Conservation (phyloP, 2,888 invertebrate genomes). For the Orthosia gothica region DNA sequence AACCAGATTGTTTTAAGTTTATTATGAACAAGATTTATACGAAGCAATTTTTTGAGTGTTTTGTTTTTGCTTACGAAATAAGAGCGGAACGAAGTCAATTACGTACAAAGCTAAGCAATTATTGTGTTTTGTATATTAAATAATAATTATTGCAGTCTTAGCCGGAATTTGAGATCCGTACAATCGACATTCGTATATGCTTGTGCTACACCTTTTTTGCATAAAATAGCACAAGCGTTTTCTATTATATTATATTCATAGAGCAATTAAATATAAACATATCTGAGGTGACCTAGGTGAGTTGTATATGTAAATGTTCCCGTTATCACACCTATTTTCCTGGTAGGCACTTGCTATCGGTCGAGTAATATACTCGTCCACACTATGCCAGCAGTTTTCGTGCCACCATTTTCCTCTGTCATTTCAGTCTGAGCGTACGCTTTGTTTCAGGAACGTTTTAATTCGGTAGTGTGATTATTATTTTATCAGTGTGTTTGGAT, state of each 20-base stretch:
- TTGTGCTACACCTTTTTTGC: constrained; percentile 16
- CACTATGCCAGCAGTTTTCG: constrained; percentile 75
- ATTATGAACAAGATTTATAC: constrained; percentile 55
- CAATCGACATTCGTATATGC: background rate
- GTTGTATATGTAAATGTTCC: constrained; percentile 74
- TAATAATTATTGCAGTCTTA: constrained; percentile 33
- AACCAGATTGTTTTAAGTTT: constrained; percentile 61
- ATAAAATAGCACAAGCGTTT: background rate
- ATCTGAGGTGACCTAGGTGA: constrained; percentile 47
- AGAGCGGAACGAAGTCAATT: constrained; percentile 41
- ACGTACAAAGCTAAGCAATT: constrained; percentile 43
- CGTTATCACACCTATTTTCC: constrained; percentile 86
- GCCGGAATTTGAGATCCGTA: constrained; percentile 41
- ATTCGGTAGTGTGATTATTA: constrained; percentile 65
- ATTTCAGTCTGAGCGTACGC: constrained; percentile 85
- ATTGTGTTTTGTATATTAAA: constrained; percentile 25
- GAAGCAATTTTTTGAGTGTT: constrained; percentile 47
- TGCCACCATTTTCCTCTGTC: constrained; percentile 86
- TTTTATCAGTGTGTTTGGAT: constrained; percentile 48
- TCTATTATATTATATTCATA: constrained; percentile 41
- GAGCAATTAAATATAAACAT: constrained; percentile 32
- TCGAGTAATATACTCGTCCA: constrained; percentile 70
- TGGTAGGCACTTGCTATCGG: constrained; percentile 82
- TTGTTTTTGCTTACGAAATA: constrained; percentile 50
- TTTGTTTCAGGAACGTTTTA: constrained; percentile 69